These are phyloP conservation scores for Zapus hudsonius DNA, from an alignment of 2,113 vertebrate species.

Conservation along the genomic window DNA sequence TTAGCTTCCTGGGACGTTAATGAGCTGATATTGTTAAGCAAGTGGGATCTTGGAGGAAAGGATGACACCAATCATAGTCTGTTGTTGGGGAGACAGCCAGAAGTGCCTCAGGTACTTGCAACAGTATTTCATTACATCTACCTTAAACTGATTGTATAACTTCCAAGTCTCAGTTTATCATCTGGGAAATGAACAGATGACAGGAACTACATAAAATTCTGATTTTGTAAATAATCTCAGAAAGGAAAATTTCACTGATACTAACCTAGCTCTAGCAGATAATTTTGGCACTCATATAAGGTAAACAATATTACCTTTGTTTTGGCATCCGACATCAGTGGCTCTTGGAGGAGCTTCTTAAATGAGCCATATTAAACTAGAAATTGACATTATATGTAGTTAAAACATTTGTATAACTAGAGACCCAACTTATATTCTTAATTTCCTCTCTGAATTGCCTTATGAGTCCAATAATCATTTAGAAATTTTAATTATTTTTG, in stretches of 20 bases:
- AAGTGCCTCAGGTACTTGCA: neutral
- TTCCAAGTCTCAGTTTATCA: neutral
- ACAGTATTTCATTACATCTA: neutral
- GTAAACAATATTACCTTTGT: conserved; percentile 20
- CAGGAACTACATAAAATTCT: conserved; percentile 5
- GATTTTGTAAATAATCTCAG: conserved; percentile 14
- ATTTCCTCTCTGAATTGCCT: conserved; percentile 2
- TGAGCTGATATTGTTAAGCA: conserved; percentile 36
- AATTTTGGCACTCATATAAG: neutral
- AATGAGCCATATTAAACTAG: neutral
- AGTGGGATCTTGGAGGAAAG: neutral
- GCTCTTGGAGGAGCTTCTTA: neutral
- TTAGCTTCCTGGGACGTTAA: conserved; percentile 44
- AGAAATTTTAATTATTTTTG: neutral
- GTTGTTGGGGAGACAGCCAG: neutral
- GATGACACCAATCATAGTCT: neutral
- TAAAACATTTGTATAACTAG: neutral
- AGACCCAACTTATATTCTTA: neutral
- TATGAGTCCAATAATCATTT: neutral
- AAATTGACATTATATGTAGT: neutral
- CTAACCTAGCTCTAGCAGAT: conserved; percentile 27
- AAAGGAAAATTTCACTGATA: neutral
- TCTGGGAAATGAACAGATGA: conserved; percentile 35
- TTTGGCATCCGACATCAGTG: conserved; percentile 3
- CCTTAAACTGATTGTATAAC: neutral